Evolutionary conservation across 2,888 invertebrate genomes (phyloP).

Genomic region (Agriopis aurantiaria): DNA sequence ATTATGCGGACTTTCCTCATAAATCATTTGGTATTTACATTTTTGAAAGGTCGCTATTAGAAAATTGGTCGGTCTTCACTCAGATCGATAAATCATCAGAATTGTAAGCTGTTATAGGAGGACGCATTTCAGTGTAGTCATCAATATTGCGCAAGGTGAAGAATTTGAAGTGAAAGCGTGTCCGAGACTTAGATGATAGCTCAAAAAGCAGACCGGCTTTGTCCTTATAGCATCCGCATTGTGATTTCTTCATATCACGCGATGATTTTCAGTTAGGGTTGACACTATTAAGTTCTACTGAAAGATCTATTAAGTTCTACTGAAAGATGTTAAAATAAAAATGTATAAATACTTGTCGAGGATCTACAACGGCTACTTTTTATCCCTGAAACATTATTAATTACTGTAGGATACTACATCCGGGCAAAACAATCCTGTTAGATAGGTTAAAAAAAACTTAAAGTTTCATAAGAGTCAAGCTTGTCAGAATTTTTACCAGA

Average conservation of each 20-base stretch:
- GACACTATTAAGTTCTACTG: conserved; percentile 32
- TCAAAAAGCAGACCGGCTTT: conserved; percentile 62
- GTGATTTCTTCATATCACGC: conserved; percentile 65
- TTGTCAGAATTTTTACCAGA: no score
- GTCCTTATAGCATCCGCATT: conserved; percentile 74
- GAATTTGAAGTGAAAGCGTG: conserved; percentile 62
- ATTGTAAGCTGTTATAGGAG: conserved; percentile 20
- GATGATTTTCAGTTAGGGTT: conserved; percentile 37
- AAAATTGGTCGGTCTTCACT: conserved; percentile 26
- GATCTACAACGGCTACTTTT: no score
- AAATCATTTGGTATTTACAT: conserved; percentile 38
- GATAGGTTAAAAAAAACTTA: no score
- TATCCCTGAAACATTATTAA: no score
- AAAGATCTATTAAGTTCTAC: conserved; percentile 23
- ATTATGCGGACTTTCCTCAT: conserved; percentile 34
- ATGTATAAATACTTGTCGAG: no score
- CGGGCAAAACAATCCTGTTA: no score
- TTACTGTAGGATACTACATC: no score
- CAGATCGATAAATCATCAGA: conserved; percentile 20
- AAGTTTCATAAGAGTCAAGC: no score
- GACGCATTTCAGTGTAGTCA: conserved; percentile 32
- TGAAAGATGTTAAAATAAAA: no score
- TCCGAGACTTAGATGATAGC: conserved; percentile 54
- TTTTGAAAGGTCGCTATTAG: conserved; percentile 34
- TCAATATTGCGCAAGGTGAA: conserved; percentile 35